Evolutionary conservation across 2,113 vertebrate genomes (phyloP).

Genomic region (Trichomycterus rosablanca): DNA sequence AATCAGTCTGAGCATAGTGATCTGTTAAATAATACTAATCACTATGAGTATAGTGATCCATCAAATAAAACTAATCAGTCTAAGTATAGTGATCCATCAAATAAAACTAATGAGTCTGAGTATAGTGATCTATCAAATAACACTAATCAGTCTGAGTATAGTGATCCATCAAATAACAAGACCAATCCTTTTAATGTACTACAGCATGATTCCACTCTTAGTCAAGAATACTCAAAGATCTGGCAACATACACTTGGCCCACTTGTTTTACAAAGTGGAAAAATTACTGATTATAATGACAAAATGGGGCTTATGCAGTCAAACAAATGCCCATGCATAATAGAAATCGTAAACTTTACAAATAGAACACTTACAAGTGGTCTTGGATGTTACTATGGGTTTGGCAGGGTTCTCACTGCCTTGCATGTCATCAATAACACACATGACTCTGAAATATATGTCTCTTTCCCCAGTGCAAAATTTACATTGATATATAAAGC

Average conservation of each 20-base stretch:
- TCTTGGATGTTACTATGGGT: conserved; percentile 6
- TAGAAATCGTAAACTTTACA: background rate
- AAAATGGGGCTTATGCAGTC: background rate
- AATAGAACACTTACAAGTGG: background rate
- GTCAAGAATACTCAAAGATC: too few species aligned
- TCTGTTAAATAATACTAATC: too few species aligned
- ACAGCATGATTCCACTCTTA: too few species aligned
- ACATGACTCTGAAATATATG: background rate
- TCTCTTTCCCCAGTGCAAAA: background rate
- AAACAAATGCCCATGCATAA: background rate
- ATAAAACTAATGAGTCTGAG: too few species aligned
- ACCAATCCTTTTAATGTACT: too few species aligned
- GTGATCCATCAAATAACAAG: too few species aligned
- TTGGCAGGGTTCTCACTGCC: background rate
- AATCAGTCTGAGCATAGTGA: too few species aligned
- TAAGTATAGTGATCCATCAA: too few species aligned
- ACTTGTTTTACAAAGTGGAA: background rate
- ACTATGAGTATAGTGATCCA: too few species aligned
- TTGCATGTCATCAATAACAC: background rate
- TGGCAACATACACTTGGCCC: background rate
- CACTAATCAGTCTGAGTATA: too few species aligned
- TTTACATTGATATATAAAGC: conserved; percentile 5
- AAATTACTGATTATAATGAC: background rate
- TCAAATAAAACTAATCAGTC: too few species aligned
- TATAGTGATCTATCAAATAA: too few species aligned